Percentiles rank a stretch among this genome's conserved stretches.
Evolutionary conservation across 2,888 invertebrate genomes (phyloP).

Genomic region (Dermolepida albohirtum): DNA sequence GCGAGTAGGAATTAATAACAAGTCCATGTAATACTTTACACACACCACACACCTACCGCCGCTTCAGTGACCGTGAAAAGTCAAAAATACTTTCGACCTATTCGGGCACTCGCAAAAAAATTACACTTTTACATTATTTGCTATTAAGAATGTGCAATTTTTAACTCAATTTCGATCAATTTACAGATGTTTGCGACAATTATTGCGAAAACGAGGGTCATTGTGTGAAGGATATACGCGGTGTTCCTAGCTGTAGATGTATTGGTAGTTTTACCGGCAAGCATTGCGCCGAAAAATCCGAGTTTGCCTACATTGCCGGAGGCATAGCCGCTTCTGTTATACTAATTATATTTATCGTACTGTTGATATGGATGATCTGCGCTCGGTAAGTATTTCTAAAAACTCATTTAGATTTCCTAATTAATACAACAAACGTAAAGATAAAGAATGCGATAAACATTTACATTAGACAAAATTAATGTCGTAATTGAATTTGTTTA

Average conservation of each 20-base stretch:
- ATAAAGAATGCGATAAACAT: no score
- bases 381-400: constrained; percentile 72
- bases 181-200: constrained; percentile 81
- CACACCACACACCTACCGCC: no score
- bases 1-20: no score
- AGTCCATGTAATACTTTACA: no score
- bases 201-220: constrained; percentile 92
- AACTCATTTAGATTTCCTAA: neutral
- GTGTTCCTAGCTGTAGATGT: constrained; percentile 89
- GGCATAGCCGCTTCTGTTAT: constrained; percentile 95
- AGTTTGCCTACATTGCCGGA: constrained; percentile 94
- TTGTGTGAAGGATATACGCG: constrained; percentile 85
- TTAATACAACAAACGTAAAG: neutral
- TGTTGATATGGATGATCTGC: constrained; percentile 98
- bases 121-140: no score
- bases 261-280: constrained; percentile 92
- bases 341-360: constrained; percentile 90
- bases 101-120: no score
- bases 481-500: no score
- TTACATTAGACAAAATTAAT: no score
- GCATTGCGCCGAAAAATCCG: constrained; percentile 91
- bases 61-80: no score
- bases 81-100: no score
- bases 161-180: no score
- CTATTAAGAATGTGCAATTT: no score